A percentile compares a stretch with the other conserved stretches of the same genome.
Evolutionary conservation across 2,797 vertebrate genomes (phyloP).

Genomic region (Poliocrania exsul): DNA sequence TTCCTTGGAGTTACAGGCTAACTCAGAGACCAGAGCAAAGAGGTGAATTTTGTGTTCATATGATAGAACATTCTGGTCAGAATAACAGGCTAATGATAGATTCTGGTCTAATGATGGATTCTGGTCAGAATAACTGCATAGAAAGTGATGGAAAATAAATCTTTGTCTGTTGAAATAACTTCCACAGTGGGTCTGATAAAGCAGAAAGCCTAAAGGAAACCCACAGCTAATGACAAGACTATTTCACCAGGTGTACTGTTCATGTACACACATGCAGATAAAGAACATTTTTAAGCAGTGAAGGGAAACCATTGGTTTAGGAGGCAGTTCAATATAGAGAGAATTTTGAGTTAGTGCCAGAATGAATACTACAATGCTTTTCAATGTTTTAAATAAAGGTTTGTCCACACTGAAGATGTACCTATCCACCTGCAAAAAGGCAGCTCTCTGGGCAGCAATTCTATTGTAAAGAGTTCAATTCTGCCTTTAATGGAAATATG

Average conservation of each 20-base stretch:
- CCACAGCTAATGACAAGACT: not conserved
- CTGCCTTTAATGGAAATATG: not conserved
- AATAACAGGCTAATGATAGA: not conserved
- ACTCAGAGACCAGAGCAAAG: not conserved
- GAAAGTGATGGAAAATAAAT: not conserved
- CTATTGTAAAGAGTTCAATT: not conserved
- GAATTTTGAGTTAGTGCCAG: not conserved
- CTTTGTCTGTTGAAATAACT: not conserved
- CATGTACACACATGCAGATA: not conserved
- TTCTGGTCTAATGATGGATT: too few species aligned
- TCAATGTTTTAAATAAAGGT: not conserved
- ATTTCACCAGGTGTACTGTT: not conserved
- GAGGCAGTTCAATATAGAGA: not conserved
- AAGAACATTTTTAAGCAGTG: not conserved
- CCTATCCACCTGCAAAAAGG: not conserved
- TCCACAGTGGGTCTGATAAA: not conserved
- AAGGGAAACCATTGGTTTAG: not conserved
- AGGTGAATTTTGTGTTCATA: not conserved
- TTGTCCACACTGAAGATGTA: not conserved
- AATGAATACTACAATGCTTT: not conserved
- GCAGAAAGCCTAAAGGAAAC: not conserved
- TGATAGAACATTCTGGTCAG: not conserved
- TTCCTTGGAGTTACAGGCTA: not conserved
- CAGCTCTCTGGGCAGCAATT: not conserved
- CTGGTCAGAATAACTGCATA: not conserved